Base-by-base conservation (phyloP, 2,113 vertebrate species). In the Marmota flaviventris region DNA sequence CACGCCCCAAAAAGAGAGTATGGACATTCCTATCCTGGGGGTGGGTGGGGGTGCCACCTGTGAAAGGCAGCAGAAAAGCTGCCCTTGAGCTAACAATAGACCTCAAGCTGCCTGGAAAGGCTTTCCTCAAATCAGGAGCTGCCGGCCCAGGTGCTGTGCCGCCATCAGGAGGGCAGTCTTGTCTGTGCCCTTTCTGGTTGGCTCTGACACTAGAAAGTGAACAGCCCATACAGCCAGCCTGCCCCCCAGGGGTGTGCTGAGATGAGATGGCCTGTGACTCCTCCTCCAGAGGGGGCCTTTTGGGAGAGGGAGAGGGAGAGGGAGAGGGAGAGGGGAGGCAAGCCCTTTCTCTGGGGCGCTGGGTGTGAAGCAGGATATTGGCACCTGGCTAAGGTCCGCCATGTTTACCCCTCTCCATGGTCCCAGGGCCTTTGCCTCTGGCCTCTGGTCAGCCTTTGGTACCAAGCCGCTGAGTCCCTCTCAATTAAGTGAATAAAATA, bases 81-180 rank as follows among this genome's bases (percentile, higher is more conserved):
- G 95, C 96, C 92, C 97, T 96, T 96, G 96, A 98, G 97, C 98
- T 98, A 8, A 16, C 45, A 53, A 5, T 11, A 78, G 94, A 97
- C 78, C 70, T 97, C 96, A 98, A 97, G 98, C 94, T 93, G 93
- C 95, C 70, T 86, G 96, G 97, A 98, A 89, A 96, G 96, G 53
- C 96, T 96, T 98, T 95, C 97, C 98, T 97, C 94, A 96, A 98
- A 98, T 51, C 96, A 93, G 91, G 98, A 96, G 92, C 97, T 96
- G 95, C 97, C 98, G 95, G 87, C 97, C 97, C 51, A 95, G 96
- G 97, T 94, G 95, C 91, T 65, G 81, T 88, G 96, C 97, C 97
- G 96, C 56, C 95, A 89, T 89, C 88, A 92, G 87, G 73, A 87
- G 94, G 94, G 94, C 97, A 97, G 97, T n/a, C 82, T 98, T 98